These are phyloP conservation scores for Rotaria magnacalcarata DNA, from an alignment of 2,888 invertebrate species.

Conservation along the genomic window DNA sequence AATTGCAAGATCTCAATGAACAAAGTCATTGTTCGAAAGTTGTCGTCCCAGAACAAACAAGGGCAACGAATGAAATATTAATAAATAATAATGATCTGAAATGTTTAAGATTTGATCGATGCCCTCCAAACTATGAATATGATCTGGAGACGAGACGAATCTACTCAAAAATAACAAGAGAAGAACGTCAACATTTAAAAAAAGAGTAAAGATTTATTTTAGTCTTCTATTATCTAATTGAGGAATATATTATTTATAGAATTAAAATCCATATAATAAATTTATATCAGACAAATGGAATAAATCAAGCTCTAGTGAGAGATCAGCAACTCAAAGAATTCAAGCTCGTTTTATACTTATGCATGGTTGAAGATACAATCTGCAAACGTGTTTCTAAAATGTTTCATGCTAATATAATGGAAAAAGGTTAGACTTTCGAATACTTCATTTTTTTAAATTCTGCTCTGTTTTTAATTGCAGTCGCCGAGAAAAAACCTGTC, in stretches of 20 bases:
- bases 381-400: neutral
- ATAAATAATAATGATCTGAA: neutral
- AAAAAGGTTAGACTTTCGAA: neutral
- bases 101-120: neutral
- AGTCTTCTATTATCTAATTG: neutral
- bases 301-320: neutral
- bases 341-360: neutral
- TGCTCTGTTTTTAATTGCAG: neutral
- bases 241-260: neutral
- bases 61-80: neutral
- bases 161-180: neutral
- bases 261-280: neutral
- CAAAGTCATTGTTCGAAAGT: neutral
- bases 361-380: neutral
- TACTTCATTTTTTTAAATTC: neutral
- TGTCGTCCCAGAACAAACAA: neutral
- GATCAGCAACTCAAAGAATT: neutral
- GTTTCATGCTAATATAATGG: neutral
- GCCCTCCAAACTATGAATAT: neutral
- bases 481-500: too few species aligned
- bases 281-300: neutral
- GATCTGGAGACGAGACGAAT: neutral
- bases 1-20: neutral
- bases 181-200: neutral
- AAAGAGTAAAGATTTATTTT: neutral